These are phyloP conservation scores for Rattus norvegicus DNA, from an alignment of 2,113 vertebrate genomes.

Conservation along the genomic window DNA sequence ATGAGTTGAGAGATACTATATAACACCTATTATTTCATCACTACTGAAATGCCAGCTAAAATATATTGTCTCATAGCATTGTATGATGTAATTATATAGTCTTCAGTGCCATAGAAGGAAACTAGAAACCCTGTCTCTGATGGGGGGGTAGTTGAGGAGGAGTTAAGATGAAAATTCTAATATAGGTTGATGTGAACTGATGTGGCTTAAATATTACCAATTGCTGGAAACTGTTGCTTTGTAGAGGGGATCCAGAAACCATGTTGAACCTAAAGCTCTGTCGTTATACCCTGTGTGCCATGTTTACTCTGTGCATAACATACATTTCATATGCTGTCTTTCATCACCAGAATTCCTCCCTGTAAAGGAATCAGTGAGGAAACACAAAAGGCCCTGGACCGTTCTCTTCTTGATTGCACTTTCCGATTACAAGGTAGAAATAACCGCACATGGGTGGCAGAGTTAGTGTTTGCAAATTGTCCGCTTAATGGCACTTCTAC, in stretches of 20 bases:
- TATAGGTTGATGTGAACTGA: constrained; percentile 8
- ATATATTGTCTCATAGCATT: background rate
- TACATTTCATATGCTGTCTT: constrained; percentile 43
- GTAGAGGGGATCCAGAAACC: background rate
- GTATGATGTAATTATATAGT: constrained; percentile 39
- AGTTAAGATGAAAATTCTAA: constrained; percentile 23
- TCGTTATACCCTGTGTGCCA: background rate
- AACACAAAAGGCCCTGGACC: constrained; percentile 94
- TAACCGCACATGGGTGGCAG: constrained; percentile 98
- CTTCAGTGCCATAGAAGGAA: constrained; percentile 22
- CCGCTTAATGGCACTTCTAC: constrained; percentile 96
- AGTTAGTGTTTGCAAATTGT: constrained; percentile 97
- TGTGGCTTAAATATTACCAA: constrained; percentile 15
- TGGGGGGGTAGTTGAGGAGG: background rate
- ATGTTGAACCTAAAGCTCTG: constrained; percentile 38
- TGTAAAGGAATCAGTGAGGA: constrained; percentile 96
- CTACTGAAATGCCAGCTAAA: constrained; percentile 22
- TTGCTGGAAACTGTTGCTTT: constrained; percentile 8
- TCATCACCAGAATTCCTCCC: constrained; percentile 91
- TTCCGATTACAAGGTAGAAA: constrained; percentile 98
- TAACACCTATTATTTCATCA: constrained; percentile 29
- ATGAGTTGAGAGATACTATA: background rate
- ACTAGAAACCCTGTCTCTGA: background rate
- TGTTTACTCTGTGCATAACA: constrained; percentile 42
- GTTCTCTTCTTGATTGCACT: constrained; percentile 97